Base-by-base conservation (phyloP, 2,888 invertebrate species). In the Sycophila texana region DNA sequence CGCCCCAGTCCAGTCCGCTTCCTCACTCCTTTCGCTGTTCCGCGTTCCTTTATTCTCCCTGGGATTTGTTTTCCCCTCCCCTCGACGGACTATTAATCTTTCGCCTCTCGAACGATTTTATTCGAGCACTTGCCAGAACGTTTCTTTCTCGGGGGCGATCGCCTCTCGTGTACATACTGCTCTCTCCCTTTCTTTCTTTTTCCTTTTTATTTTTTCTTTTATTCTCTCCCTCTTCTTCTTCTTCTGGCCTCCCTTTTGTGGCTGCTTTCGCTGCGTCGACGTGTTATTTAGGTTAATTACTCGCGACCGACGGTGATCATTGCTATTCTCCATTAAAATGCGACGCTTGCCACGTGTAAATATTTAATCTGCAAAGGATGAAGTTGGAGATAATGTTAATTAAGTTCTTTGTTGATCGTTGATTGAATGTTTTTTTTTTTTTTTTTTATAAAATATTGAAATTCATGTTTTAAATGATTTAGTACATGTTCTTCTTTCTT, bases 141-240 rank as follows among this genome's bases (percentile, higher is more conserved):
- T 30, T 47, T 18, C 63, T 47, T 47, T 63, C 47, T 51, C 51
- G 49, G 39, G 39, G 39, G 39, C 13, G 22, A 16, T 71, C 63
- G 61, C 30, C 30, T 47, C 22, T 39, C 63, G n/a, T 39, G 18
- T n/a, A 10, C 18, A 4, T 2, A 16, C n/a, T 26, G 12, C n/a
- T 18, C 57, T 18, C 47, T 14, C 49, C 18, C 67, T 13, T 7
- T 16, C 30, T 55, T 70, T 70, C 30, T 61, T 63, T 22, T 39
- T 39, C 10, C 3, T 26, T 26, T 26, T 61, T 22, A 55, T 73
- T 73, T 53, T 60, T 61, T 61, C 47, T 73, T 55, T 73, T 77
- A n/a, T 20, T n/a, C 53, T 70, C 53, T 30, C 13, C 10, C n/a
- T 60, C 58, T 30, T 47, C 51, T 53, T 14, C 53, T 4, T 5